phyloP scores from a whole-genome alignment of 2,113 vertebrate species.

The Chrysochloris asiatica region DNA sequence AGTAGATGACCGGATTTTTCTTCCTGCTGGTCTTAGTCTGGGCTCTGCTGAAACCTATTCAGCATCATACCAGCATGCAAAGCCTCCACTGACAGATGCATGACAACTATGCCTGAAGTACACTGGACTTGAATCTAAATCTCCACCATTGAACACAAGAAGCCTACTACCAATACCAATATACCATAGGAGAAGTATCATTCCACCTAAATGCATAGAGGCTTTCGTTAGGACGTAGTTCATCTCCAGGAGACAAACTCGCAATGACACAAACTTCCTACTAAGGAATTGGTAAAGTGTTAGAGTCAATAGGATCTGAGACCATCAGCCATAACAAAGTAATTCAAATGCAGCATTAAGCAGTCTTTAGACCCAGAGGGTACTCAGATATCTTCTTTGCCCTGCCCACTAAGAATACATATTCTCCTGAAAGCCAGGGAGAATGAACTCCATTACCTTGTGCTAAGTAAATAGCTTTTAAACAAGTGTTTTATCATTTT shows the following conservation, averaged over 20 bases:
- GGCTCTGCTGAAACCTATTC: background rate
- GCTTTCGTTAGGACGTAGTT: background rate
- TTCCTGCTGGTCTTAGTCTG: background rate
- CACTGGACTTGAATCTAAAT: background rate
- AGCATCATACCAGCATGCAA: background rate
- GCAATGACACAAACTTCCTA: background rate
- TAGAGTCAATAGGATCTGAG: background rate
- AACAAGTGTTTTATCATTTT: constrained; percentile 68
- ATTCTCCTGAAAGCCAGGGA: background rate
- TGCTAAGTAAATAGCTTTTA: constrained; percentile 69
- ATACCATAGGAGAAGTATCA: background rate
- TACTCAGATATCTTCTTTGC: background rate
- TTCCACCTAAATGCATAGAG: background rate
- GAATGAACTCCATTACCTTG: constrained; percentile 8
- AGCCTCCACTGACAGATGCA: background rate
- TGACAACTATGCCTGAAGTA: background rate
- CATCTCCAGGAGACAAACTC: background rate
- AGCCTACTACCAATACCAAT: background rate
- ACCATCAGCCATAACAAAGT: background rate
- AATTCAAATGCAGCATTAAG: background rate
- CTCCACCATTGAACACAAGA: background rate
- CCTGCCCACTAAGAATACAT: constrained; percentile 17
- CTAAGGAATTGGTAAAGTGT: background rate
- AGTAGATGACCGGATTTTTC: background rate
- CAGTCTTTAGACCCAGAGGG: background rate